These are phyloP conservation scores for Eurytoma californica DNA, from an alignment of 2,888 invertebrate species.

Conservation along the genomic window DNA sequence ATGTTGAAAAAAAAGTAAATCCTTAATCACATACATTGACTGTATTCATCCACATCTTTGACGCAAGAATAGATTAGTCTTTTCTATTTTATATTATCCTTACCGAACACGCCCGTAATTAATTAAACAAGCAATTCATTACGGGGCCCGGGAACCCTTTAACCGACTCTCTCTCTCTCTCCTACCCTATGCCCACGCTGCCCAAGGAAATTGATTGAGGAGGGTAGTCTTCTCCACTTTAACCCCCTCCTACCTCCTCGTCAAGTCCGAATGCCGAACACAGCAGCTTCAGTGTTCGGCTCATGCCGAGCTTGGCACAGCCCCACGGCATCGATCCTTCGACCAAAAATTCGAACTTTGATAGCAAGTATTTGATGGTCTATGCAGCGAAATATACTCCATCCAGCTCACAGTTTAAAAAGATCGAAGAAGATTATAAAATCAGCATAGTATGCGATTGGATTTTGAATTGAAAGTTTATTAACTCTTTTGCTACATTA, in stretches of 20 bases:
- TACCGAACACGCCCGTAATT: conserved; percentile 76
- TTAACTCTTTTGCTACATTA: no score
- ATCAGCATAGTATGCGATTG: neutral
- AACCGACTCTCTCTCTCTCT: conserved; percentile 49
- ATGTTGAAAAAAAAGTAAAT: neutral
- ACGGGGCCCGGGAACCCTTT: conserved; percentile 73
- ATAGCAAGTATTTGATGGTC: neutral
- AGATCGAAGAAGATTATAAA: neutral
- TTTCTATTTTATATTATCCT: conserved; percentile 58
- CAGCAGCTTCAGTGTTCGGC: neutral
- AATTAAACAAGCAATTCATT: conserved; percentile 88
- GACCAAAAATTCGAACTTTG: conserved; percentile 22
- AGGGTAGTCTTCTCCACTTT: conserved; percentile 57
- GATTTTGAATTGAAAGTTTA: neutral
- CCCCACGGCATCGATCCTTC: conserved; percentile 26
- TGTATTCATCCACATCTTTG: conserved; percentile 50
- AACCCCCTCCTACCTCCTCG: neutral
- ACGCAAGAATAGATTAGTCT: conserved; percentile 67
- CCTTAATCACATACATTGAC: neutral
- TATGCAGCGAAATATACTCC: no score
- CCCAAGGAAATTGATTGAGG: conserved; percentile 73
- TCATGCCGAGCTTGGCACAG: conserved; percentile 8
- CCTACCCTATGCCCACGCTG: conserved; percentile 59
- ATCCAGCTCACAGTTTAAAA: neutral
- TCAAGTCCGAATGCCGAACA: conserved; percentile 42